These are phyloP conservation scores for Cryptotis parvus DNA, from an alignment of 2,113 vertebrate species.

Conservation along the genomic window DNA sequence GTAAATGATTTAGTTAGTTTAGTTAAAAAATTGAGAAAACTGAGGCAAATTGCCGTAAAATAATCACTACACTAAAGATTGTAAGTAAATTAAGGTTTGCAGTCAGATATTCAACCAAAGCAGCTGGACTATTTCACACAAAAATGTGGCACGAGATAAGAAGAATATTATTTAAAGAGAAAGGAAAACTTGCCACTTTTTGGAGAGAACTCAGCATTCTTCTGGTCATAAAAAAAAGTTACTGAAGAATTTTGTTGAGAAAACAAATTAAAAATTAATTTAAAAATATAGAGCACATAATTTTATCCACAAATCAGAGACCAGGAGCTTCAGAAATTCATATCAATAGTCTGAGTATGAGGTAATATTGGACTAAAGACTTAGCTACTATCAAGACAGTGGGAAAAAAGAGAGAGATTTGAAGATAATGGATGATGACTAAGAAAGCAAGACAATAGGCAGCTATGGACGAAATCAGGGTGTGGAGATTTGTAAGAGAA, in stretches of 20 bases:
- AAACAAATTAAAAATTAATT: neutral
- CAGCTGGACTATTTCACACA: neutral
- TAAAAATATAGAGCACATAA: slow-evolving; percentile 10
- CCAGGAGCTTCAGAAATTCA: neutral
- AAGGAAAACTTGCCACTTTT: neutral
- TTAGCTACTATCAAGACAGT: neutral
- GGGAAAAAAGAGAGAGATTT: neutral
- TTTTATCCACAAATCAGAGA: neutral
- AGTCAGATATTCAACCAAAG: neutral
- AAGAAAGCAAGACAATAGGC: neutral
- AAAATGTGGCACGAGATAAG: neutral
- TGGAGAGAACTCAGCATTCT: neutral
- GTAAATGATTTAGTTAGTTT: neutral
- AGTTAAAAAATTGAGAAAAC: neutral
- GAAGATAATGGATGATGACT: neutral
- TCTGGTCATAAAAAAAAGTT: neutral
- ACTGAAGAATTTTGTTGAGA: neutral
- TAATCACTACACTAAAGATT: neutral
- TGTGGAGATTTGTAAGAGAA: too few relatives aligned
- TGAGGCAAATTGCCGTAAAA: neutral
- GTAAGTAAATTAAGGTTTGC: neutral
- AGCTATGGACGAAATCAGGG: too few relatives aligned
- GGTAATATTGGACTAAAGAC: neutral
- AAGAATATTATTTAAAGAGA: neutral
- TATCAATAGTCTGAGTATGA: neutral